These are phyloP conservation scores for Periophthalmus magnuspinnatus DNA, from an alignment of 2,797 vertebrate species.

Conservation along the genomic window DNA sequence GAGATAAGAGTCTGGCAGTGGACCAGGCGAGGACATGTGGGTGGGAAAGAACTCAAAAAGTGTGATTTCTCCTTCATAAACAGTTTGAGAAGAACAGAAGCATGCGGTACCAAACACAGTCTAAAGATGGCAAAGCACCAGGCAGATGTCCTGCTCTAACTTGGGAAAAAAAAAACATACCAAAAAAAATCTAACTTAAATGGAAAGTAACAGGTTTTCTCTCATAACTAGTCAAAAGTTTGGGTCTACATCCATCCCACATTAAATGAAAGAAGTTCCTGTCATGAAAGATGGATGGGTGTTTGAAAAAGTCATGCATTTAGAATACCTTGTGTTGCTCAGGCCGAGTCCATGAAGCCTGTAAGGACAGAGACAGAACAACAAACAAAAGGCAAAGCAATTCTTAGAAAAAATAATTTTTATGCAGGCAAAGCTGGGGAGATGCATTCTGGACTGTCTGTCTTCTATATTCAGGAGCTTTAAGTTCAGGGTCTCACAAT, in stretches of 20 bases:
- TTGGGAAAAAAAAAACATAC: slow-evolving; percentile 16
- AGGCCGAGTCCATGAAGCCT: slow-evolving; percentile 99
- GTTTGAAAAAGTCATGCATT: slow-evolving; percentile 71
- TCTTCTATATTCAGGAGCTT: slow-evolving; percentile 41
- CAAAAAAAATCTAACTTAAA: background rate
- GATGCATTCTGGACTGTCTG: slow-evolving; percentile 68
- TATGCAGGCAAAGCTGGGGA: slow-evolving; percentile 54
- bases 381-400: slow-evolving; percentile 79
- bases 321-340: slow-evolving; percentile 99
- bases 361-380: slow-evolving; percentile 93
- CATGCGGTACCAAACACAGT: slow-evolving; percentile 1
- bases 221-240: slow-evolving; percentile 45
- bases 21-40: slow-evolving; percentile 19
- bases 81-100: slow-evolving; percentile 10
- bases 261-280: slow-evolving; percentile 54
- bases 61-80: slow-evolving; percentile 23
- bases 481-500: slow-evolving; percentile 40
- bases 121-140: slow-evolving; percentile 13
- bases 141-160: slow-evolving; percentile 5
- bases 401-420: slow-evolving; percentile 80
- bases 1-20: slow-evolving; percentile 20
- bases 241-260: slow-evolving; percentile 59
- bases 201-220: slow-evolving; percentile 9
- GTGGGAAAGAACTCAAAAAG: slow-evolving; percentile 22
- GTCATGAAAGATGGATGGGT: slow-evolving; percentile 67